Conservation (phyloP, 2,888 invertebrate species). For the Rhorus exstirpatorius region DNA sequence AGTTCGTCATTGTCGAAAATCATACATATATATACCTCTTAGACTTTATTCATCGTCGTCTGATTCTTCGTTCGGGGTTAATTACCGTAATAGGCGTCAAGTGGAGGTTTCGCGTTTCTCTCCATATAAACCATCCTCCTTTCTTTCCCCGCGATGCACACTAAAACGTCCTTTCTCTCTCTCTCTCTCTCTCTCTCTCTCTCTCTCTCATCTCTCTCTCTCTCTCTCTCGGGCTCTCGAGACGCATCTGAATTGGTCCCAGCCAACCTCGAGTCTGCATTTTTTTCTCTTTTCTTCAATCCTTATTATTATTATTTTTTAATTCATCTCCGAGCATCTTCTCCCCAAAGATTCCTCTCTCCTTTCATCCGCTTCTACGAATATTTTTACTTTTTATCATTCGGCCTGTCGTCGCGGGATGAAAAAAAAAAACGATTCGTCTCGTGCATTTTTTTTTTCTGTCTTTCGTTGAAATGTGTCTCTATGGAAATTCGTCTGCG, state of each 20-base stretch:
- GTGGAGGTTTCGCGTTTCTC: constrained; percentile 67
- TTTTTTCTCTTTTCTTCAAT: constrained; percentile 10
- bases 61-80: constrained; percentile 65
- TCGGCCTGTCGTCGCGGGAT: neutral
- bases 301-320: neutral
- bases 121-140: neutral
- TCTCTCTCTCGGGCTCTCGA: constrained; percentile 20
- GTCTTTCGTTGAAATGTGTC: constrained; percentile 3
- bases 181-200: constrained; percentile 18
- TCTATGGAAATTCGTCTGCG: neutral
- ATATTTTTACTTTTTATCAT: neutral
- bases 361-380: neutral
- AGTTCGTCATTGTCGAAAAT: constrained; percentile 75
- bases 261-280: constrained; percentile 17
- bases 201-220: constrained; percentile 21
- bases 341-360: constrained; percentile 5
- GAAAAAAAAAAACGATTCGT: constrained; percentile 5
- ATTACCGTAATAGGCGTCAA: constrained; percentile 70
- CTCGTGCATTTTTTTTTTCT: neutral
- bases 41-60: constrained; percentile 45
- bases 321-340: constrained; percentile 11
- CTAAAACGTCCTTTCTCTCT: constrained; percentile 32
- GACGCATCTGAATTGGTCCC: constrained; percentile 26
- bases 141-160: constrained; percentile 16
- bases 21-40: constrained; percentile 20